Conservation (phyloP, 2,888 invertebrate species). For the Agrochola macilenta region DNA sequence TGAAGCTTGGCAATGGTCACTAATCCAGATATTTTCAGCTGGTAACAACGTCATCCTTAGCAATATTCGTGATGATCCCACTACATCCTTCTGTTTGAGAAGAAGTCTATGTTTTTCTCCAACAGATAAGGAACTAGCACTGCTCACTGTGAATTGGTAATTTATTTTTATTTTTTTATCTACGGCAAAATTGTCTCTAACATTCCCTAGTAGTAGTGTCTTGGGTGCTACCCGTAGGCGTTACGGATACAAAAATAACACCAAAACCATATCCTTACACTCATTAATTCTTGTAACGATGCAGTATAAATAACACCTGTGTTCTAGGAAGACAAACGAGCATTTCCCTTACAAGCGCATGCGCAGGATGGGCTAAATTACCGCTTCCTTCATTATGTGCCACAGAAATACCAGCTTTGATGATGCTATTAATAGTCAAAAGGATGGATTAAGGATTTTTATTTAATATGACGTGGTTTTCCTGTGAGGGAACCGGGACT, state of each 20-base stretch:
- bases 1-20: no score
- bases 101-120: no score
- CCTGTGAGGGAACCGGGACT: conserved; percentile 20
- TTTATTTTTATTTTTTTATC: background rate
- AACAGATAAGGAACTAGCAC: background rate
- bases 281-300: conserved; percentile 58
- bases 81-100: no score
- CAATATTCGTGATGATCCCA: no score
- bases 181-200: background rate
- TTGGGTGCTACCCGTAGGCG: background rate
- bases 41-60: no score
- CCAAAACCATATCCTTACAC: conserved; percentile 15
- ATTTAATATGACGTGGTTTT: conserved; percentile 42
- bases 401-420: conserved; percentile 62
- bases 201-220: background rate
- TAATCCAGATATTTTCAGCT: no score
- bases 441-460: conserved; percentile 42
- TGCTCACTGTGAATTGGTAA: background rate
- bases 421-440: conserved; percentile 38
- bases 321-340: conserved; percentile 63
- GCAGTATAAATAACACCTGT: conserved; percentile 56
- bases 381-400: conserved; percentile 56
- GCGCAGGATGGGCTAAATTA: conserved; percentile 65
- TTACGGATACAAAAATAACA: conserved; percentile 43
- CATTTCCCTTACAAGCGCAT: conserved; percentile 58